Conservation (phyloP, 2,797 vertebrate genomes). For the Amblyraja radiata region DNA sequence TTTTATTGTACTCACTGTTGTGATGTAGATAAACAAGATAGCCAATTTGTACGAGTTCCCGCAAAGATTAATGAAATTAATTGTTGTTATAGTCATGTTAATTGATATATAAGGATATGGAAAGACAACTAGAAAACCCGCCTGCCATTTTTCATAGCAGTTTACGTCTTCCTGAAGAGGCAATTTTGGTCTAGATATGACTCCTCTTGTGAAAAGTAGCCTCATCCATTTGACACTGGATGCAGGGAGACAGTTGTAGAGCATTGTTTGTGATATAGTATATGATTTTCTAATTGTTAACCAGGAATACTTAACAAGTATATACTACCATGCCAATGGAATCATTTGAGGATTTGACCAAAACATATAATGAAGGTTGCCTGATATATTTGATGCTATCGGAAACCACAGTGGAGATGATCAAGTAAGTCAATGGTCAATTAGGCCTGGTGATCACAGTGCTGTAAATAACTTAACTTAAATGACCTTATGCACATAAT, state of each 20-base stretch:
- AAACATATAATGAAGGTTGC: neutral
- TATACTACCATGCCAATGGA: neutral
- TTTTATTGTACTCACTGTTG: neutral
- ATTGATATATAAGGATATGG: neutral
- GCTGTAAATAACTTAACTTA: too few species aligned
- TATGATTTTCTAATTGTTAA: neutral
- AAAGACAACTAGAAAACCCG: neutral
- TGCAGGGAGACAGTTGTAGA: neutral
- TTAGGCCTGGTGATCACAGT: too few species aligned
- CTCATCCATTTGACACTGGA: neutral
- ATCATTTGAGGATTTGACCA: neutral
- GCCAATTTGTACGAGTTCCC: neutral
- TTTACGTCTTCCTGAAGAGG: neutral
- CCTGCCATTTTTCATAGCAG: neutral
- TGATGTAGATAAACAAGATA: neutral
- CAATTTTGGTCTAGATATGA: neutral
- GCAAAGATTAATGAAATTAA: neutral
- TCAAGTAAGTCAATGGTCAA: too few species aligned
- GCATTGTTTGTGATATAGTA: neutral
- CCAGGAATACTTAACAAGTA: neutral
- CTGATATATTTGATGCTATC: neutral
- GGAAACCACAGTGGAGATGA: too few species aligned
- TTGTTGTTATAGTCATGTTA: neutral
- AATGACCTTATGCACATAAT: too few species aligned
- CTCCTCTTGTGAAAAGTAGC: neutral